phyloP scores from a whole-genome alignment of 2,888 invertebrate species.

The Masnerella sp. region DNA sequence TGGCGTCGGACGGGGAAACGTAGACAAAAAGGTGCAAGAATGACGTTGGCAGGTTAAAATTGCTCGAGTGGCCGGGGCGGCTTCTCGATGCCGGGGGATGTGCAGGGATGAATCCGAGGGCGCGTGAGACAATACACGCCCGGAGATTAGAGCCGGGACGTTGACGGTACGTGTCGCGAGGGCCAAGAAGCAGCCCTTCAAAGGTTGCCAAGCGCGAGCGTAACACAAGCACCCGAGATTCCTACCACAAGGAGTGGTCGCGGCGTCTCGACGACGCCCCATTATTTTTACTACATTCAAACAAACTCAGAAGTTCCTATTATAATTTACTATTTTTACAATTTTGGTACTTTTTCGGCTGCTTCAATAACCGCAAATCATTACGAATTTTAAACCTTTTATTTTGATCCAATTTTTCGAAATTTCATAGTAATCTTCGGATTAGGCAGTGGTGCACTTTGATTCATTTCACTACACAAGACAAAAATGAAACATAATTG shows the following conservation, averaged over 20 bases:
- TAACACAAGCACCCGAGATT: constrained; percentile 46
- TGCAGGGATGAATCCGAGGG: constrained; percentile 56
- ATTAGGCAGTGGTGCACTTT: too few relatives aligned
- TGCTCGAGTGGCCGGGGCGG: constrained; percentile 52
- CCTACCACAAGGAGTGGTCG: constrained; percentile 32
- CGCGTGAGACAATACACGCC: constrained; percentile 55
- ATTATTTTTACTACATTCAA: constrained; percentile 46
- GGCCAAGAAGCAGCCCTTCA: constrained; percentile 51
- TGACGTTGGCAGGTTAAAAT: constrained; percentile 53
- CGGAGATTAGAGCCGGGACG: constrained; percentile 50
- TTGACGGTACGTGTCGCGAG: constrained; percentile 56
- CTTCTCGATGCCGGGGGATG: constrained; percentile 57
- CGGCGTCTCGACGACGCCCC: constrained; percentile 41
- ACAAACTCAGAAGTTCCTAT: too few relatives aligned
- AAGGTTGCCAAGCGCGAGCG: constrained; percentile 42
- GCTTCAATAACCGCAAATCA: too few relatives aligned
- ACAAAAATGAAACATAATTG: too few relatives aligned
- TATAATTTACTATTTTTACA: too few relatives aligned
- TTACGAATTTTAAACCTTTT: too few relatives aligned
- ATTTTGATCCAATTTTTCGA: too few relatives aligned
- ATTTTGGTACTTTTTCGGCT: too few relatives aligned
- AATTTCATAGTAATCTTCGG: too few relatives aligned
- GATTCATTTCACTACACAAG: too few relatives aligned
- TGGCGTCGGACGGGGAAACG: constrained; percentile 33
- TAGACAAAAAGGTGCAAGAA: constrained; percentile 47